Evolutionary conservation across 2,888 invertebrate genomes (phyloP), one percentile per base, ranked within the genome.

Genomic region (Dolomedes plantarius): DNA sequence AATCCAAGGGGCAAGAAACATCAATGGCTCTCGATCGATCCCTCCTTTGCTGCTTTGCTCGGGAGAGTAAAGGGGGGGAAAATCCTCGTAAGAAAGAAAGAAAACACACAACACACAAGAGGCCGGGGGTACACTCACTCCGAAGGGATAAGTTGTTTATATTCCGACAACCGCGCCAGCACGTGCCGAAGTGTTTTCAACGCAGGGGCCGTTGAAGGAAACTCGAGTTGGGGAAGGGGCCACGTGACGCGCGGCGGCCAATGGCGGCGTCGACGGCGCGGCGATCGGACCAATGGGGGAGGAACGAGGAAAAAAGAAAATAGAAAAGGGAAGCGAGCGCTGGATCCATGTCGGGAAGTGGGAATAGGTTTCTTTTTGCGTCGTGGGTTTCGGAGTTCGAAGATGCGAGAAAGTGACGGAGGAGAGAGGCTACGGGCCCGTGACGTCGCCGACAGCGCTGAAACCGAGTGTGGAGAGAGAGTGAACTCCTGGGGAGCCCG

Each of bases 111-210:
- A 36, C 36, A 36, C 36, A 36, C 36, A 36, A 32, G 39, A 19
- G 19, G 31, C 50, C 31, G 39, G 16, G 41, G n/a, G 29, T 23
- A 69, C 39, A 64, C 2, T 32, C 13, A n/a, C 11, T 19, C 19
- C 1, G 23, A 31, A 29, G 62, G 39, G 9, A 9, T 7, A n/a
- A 36, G 36, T 5, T 19, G 62, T 16, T 39, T 32, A 31, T 32
- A 71, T 28, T 77, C 68, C 77, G 32, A 56, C 77, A 77, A 28
- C 56, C 77, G 77, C 77, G 77, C 77, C 77, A 77, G 77, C 77
- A 77, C 77, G 77, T 77, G 77, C 50, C 77, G 50, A 28, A 68
- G 27, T 77, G 77, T 67, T 77, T 77, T 77, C 77, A 39, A 19
- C 19, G 23, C 28, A 9, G 28, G 13, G 46, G 19, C 31, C n/a